phyloP scores from a whole-genome alignment of 1,140 invertebrate genomes.

The Brachionus rotundiformis region DNA sequence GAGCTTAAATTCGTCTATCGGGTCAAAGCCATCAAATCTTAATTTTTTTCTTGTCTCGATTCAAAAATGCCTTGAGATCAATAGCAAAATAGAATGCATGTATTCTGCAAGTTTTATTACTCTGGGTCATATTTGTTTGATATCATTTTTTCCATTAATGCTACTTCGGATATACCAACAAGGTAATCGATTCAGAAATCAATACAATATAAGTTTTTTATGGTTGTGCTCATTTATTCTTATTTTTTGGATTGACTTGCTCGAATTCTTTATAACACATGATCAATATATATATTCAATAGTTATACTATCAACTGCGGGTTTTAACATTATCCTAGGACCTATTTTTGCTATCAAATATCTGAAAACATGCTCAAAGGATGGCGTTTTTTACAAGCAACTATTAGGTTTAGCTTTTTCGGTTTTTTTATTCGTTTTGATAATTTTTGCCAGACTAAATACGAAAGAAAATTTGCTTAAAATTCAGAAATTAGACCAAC shows the following conservation, averaged over 20 bases:
- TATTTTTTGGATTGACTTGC: background rate
- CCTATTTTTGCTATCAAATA: background rate
- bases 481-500: background rate
- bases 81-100: background rate
- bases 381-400: slow-evolving; percentile 8
- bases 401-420: background rate
- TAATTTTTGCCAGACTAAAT: background rate
- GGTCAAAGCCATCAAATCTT: background rate
- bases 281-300: slow-evolving; percentile 12
- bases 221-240: slow-evolving; percentile 1
- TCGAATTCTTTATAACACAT: background rate
- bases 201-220: slow-evolving; percentile 15
- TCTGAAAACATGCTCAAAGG: background rate
- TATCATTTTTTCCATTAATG: background rate
- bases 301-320: background rate
- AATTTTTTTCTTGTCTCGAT: slow-evolving; percentile 8
- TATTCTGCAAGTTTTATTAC: slow-evolving; percentile 16
- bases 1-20: background rate
- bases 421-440: background rate
- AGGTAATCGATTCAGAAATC: slow-evolving; percentile 9
- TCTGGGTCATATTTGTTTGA: background rate
- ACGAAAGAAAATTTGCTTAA: background rate
- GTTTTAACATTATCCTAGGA: background rate
- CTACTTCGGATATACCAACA: background rate
- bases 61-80: background rate